These are phyloP conservation scores for Lasioglossum morio DNA, from an alignment of 2,888 invertebrate species.

Conservation along the genomic window DNA sequence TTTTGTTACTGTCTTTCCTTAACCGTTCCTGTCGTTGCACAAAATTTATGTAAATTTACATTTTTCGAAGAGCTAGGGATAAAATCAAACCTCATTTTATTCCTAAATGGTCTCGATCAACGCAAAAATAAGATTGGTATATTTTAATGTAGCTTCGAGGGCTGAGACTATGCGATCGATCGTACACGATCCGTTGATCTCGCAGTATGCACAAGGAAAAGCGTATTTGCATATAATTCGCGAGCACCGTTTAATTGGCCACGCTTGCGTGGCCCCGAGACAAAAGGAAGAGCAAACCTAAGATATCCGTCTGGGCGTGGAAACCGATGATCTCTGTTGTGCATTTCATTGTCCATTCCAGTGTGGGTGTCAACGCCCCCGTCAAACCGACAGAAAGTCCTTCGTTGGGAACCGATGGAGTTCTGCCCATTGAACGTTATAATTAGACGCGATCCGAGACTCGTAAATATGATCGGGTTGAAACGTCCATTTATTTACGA, in stretches of 20 bases:
- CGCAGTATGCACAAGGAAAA: background rate
- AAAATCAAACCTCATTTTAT: too few relatives aligned
- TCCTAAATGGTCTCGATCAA: too few relatives aligned
- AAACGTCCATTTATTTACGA: conserved; percentile 59
- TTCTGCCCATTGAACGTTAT: conserved; percentile 60
- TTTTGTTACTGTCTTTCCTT: background rate
- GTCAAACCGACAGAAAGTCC: conserved; percentile 72
- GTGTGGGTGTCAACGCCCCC: conserved; percentile 83
- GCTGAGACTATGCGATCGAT: background rate
- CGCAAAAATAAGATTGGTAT: background rate
- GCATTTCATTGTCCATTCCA: conserved; percentile 77
- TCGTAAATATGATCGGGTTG: conserved; percentile 65
- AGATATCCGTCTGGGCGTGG: conserved; percentile 76
- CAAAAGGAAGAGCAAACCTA: conserved; percentile 54
- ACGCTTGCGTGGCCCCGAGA: conserved; percentile 35
- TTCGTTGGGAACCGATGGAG: conserved; percentile 35
- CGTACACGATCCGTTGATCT: background rate
- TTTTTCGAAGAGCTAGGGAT: too few relatives aligned
- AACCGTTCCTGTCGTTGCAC: background rate
- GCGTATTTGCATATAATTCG: conserved; percentile 22
- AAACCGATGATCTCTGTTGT: conserved; percentile 74
- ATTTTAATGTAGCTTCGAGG: background rate
- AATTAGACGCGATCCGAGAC: conserved; percentile 64
- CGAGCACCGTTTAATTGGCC: conserved; percentile 52
- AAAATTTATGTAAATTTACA: background rate